Evolutionary conservation across 2,797 vertebrate species (phyloP), one percentile per base, ranked within the genome.

Genomic region (Nasua narica): DNA sequence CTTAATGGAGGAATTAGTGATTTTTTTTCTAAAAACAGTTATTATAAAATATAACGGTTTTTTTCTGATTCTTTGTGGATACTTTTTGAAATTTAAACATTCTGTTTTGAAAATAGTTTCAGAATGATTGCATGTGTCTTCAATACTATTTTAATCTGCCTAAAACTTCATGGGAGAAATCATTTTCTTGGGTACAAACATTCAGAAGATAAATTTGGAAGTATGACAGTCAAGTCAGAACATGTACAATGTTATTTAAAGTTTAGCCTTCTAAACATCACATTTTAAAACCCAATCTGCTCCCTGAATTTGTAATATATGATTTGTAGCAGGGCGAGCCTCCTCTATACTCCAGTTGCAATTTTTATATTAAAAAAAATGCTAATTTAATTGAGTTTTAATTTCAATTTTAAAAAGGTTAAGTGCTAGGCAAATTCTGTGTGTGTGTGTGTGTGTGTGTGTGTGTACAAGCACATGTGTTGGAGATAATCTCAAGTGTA

Each of bases 201-300:
- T 3, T 94, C 27, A 43, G 67, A 87, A 72, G 32, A 79, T 52
- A 70, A 85, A 85, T 93, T 96, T 90, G 67, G 16, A 87, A 54
- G 6, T 76, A 40, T 74, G 50, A 76, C 5, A 95, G 43, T 94
- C 37, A 91, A 83, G 37, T 76, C 7, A 81, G 37, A 92, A 87
- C 62, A 78, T 81, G 69, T 65, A 54, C 52, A 79, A 74, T 48
- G 1, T 90, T 54, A 79, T 87, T 90, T 92, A 94, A 95, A 70
- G 21, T 88, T 85, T 84, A 54, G 5, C 32, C 60, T 85, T 95
- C 54, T 90, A 88, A 72, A n/a, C 25, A 90, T 90, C 23, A 23
- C 40, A 43, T 95, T 97, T 82, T 67, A 95, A 96, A 94, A 54
- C 1, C 16, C n/a, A 87, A 21, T 72, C 48, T 94, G 65, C 90